phyloP scores from a whole-genome alignment of 2,113 vertebrate genomes.

The Chaetorhynchus papuensis region DNA sequence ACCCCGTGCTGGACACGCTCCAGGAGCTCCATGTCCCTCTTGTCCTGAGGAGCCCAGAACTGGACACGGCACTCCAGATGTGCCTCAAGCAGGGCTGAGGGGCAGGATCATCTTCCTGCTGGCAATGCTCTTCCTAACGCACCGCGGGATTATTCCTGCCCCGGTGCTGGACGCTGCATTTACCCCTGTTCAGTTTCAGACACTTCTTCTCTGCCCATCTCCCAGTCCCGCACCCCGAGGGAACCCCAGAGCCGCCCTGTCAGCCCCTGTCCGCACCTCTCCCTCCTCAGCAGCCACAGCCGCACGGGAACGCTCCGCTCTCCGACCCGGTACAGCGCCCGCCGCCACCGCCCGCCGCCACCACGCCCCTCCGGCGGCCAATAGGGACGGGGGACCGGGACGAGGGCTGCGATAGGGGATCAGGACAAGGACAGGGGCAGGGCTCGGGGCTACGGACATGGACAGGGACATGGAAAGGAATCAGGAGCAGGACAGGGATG shows the following conservation, averaged over 20 bases:
- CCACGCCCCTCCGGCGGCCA: not conserved
- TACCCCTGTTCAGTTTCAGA: not conserved
- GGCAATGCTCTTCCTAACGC: not conserved
- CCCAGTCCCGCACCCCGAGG: not conserved
- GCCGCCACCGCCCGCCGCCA: not conserved
- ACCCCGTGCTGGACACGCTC: fast-evolving
- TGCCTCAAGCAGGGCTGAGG: not conserved
- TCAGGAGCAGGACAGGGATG: too few relatives aligned
- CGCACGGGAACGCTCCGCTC: not conserved
- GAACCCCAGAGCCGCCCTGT: not conserved
- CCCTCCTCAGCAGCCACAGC: not conserved
- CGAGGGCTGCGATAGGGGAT: fast-evolving
- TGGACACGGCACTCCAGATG: not conserved
- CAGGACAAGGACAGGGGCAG: not conserved
- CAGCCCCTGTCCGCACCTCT: not conserved
- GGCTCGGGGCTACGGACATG: fast-evolving
- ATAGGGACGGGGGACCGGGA: not conserved
- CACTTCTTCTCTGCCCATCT: not conserved
- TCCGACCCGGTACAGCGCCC: not conserved
- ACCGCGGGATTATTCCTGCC: not conserved
- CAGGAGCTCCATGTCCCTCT: not conserved
- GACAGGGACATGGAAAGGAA: too few relatives aligned
- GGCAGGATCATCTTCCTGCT: not conserved
- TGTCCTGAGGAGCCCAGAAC: not conserved
- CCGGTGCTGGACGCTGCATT: not conserved